Evolutionary conservation across 1,140 invertebrate genomes (phyloP).

Genomic region (Scaptomyza montana): DNA sequence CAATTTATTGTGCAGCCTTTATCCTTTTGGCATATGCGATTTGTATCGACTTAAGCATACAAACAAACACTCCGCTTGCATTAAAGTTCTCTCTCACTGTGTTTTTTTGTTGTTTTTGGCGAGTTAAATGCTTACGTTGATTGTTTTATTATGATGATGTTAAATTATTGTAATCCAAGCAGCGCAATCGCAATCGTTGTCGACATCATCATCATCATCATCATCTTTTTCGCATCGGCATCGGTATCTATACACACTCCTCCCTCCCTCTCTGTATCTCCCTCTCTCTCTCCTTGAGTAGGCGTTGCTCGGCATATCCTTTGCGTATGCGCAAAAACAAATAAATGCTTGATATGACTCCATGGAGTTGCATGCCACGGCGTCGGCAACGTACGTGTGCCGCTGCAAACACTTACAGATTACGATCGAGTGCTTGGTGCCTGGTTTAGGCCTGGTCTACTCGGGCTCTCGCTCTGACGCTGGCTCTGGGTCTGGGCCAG

Average conservation of each 20-base stretch:
- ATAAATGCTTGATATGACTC: conserved; percentile 58
- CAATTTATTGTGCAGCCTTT: conserved; percentile 83
- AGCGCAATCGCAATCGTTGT: conserved; percentile 82
- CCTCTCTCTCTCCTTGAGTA: conserved; percentile 39
- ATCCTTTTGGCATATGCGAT: conserved; percentile 80
- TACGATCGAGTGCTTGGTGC: conserved; percentile 66
- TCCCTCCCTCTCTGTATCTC: too few relatives aligned
- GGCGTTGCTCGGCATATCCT: conserved; percentile 76
- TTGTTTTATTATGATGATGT: conserved; percentile 84
- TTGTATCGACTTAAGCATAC: conserved; percentile 75
- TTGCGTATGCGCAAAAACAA: conserved; percentile 79
- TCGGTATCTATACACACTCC: conserved; percentile 1
- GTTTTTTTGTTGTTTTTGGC: conserved; percentile 14
- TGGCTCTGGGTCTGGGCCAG: conserved; percentile 1
- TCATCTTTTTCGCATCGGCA: conserved; percentile 36
- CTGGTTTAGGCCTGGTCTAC: conserved; percentile 11
- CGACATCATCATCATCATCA: conserved; percentile 78
- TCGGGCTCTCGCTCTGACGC: conserved; percentile 1
- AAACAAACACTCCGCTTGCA: conserved; percentile 29
- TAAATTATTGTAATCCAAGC: conserved; percentile 83
- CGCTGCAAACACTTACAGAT: conserved; percentile 75
- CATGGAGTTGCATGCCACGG: conserved; percentile 25
- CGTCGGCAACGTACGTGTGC: conserved; percentile 52
- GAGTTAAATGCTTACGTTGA: conserved; percentile 76
- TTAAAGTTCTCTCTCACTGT: neutral